Percentiles rank a stretch among this genome's conserved stretches.
Conservation (phyloP, 2,113 vertebrate species). For the Hippocampus barbouri region DNA sequence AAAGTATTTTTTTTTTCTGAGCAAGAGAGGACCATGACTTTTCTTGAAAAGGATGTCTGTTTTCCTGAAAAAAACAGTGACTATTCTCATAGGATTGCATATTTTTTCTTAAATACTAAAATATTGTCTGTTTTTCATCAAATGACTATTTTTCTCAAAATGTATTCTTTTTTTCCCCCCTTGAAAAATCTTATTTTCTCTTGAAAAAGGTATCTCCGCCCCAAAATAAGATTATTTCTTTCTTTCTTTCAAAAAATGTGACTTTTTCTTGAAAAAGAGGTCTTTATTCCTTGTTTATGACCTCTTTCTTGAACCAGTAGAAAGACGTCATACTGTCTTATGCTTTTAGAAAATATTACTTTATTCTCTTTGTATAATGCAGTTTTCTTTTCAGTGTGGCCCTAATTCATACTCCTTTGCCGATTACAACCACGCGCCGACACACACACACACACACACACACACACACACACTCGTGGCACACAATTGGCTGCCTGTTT, state of each 20-base stretch:
- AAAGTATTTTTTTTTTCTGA: not conserved
- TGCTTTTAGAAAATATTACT: not conserved
- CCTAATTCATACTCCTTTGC: not conserved
- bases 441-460: not conserved
- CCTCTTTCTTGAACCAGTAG: no score
- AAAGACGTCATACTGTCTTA: not conserved
- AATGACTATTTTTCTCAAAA: not conserved
- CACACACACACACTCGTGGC: not conserved
- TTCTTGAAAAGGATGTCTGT: not conserved
- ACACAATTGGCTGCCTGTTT: constrained; percentile 44
- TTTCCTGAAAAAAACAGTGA: not conserved
- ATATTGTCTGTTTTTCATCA: not conserved
- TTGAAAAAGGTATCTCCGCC: not conserved
- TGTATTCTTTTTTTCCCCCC: not conserved
- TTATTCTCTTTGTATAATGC: not conserved
- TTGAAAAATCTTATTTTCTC: not conserved
- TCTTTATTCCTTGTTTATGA: no score
- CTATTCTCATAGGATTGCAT: not conserved
- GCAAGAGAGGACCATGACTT: not conserved
- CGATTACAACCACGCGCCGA: not conserved
- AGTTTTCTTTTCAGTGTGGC: not conserved
- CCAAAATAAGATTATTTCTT: not conserved
- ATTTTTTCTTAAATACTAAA: not conserved
- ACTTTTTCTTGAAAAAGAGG: not conserved
- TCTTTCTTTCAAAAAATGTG: not conserved